Evolutionary conservation across 2,888 invertebrate species (phyloP).

Genomic region (Coremacera marginata): DNA sequence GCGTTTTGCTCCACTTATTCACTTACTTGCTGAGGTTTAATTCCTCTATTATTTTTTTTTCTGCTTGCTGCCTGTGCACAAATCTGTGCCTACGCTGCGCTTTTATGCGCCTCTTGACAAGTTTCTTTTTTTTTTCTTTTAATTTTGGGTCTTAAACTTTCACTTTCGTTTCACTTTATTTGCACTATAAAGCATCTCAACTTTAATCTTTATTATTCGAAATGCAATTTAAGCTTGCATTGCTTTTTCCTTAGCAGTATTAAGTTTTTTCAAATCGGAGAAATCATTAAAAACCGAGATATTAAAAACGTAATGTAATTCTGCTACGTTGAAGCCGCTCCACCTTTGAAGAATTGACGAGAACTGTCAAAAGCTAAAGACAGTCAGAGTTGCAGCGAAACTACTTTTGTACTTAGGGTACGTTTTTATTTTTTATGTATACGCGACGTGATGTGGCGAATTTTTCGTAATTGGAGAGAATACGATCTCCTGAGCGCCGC

Average conservation of each 20-base stretch:
- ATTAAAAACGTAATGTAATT: too few relatives aligned
- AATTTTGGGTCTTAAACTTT: background rate
- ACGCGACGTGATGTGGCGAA: too few relatives aligned
- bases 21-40: background rate
- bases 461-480: too few relatives aligned
- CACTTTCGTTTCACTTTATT: constrained; percentile 10
- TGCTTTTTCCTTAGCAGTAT: background rate
- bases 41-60: background rate
- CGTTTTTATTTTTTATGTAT: too few relatives aligned
- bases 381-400: background rate
- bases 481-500: too few relatives aligned
- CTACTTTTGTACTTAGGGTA: too few relatives aligned
- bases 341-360: constrained; percentile 14
- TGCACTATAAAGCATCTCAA: background rate
- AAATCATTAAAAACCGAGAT: too few relatives aligned
- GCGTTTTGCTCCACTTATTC: constrained; percentile 19
- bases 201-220: background rate
- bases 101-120: background rate
- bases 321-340: background rate
- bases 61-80: background rate
- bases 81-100: background rate
- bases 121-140: background rate
- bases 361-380: constrained; percentile 16
- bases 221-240: background rate
- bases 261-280: too few relatives aligned